A percentile compares a stretch with the other conserved stretches of the same genome.
Evolutionary conservation across 1,140 invertebrate genomes (phyloP).

Genomic region (Papilio polytes): DNA sequence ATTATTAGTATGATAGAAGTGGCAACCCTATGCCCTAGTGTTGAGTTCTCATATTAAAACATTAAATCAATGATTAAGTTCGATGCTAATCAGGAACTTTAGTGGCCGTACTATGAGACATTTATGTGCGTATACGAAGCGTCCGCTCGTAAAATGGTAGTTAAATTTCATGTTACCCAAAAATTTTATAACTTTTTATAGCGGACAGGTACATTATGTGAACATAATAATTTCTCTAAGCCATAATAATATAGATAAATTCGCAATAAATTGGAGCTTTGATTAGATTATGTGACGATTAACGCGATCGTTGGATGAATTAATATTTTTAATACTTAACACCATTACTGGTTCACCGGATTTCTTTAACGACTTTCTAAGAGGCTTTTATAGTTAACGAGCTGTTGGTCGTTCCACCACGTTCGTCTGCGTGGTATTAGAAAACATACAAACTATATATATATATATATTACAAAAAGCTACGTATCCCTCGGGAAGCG

Average conservation of each 20-base stretch:
- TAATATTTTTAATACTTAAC: slow-evolving; percentile 20
- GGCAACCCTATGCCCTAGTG: background rate
- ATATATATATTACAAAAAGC: too few species aligned
- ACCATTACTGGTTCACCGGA: background rate
- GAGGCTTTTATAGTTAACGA: background rate
- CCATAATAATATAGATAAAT: slow-evolving; percentile 16
- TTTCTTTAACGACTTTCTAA: background rate
- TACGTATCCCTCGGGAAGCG: too few species aligned
- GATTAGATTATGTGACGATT: slow-evolving; percentile 10
- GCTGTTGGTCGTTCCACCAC: too few species aligned
- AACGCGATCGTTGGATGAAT: background rate
- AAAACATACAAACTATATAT: too few species aligned
- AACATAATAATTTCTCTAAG: background rate
- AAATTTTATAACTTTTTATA: slow-evolving; percentile 1
- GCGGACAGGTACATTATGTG: background rate
- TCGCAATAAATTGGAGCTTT: background rate
- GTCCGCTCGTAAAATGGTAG: background rate
- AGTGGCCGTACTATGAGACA: background rate
- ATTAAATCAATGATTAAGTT: slow-evolving; percentile 15
- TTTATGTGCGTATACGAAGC: background rate
- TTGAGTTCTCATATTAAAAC: background rate
- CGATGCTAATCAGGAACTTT: background rate
- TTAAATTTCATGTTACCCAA: slow-evolving; percentile 4
- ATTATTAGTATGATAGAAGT: too few species aligned
- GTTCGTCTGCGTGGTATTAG: too few species aligned